Base-by-base conservation (phyloP, 1,140 invertebrate genomes). In the Drosophila aff. region DNA sequence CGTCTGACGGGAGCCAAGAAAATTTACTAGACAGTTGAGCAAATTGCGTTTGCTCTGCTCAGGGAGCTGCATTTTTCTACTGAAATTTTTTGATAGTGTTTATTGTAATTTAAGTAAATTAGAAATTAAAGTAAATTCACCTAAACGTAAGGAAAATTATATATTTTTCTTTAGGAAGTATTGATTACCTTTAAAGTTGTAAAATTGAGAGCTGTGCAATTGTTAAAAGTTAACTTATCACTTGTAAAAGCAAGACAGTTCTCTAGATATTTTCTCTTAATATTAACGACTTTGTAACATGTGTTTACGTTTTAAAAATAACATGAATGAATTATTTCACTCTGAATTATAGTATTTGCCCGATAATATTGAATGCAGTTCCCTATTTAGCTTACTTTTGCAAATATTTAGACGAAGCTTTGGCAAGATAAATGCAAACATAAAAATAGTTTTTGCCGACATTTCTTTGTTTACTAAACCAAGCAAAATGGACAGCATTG, bases 391-490 rank as follows among this genome's bases (percentile, higher is more conserved):
- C 16, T 28, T 43, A 36, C 10, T 41, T 43, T 43, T 11, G 63
- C 66, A 49, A 69, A 36, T 67, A 55, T 71, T 67, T 66, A 63
- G 21, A 18, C 3, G 15, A 44, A 15, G 28, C 16, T 58, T 64
- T 59, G 64, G 21, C 33, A 9, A 41, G 41, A 18, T 68, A 40
- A 50, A 21, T 2, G 18, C 50, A 69, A 69, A 41, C 11, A 61
- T 15, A 21, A 73, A 73, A 50, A 50, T 28, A 10, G 13, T 61
- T 61, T 60, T 36, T 40, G 28, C 21, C 46, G 31, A 40, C 55
- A 61, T 23, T 11, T 73, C 21, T 73, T 72, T 73, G 69, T 73
- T 73, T 73, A 73, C 69, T n/a, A 13, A 44, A 44, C 67, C 38
- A 61, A 60, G 11, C 67, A 8, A 72, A 38, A 44, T 43, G 28